phyloP scores from a whole-genome alignment of 2,888 invertebrate genomes.

The Diabrotica balteata region DNA sequence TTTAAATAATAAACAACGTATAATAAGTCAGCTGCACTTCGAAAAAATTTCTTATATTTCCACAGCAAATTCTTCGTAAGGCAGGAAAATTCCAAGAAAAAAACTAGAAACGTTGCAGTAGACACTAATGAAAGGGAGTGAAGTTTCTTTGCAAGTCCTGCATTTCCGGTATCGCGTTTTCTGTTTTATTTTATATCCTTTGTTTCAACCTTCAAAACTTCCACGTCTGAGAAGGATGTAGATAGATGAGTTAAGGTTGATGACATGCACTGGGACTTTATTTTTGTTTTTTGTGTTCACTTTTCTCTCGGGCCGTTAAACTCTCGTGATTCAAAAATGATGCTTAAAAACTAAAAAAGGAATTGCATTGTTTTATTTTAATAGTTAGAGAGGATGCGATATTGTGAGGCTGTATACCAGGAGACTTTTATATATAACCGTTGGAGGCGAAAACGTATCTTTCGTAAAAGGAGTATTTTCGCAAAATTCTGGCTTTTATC shows the following conservation, averaged over 20 bases:
- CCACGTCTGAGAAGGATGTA: neutral
- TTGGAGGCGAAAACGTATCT: too few species aligned
- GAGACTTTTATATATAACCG: too few species aligned
- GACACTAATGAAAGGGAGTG: conserved; percentile 7
- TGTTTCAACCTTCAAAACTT: neutral
- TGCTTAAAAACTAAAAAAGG: too few species aligned
- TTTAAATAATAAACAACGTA: too few species aligned
- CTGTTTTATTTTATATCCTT: conserved; percentile 2
- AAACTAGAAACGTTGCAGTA: neutral
- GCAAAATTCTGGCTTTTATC: too few species aligned
- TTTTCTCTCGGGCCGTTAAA: too few species aligned
- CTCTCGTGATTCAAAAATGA: too few species aligned
- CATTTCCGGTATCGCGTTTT: conserved; percentile 1
- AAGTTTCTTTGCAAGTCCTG: neutral
- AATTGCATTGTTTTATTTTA: too few species aligned
- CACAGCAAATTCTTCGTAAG: neutral
- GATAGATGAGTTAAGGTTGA: conserved; percentile 1
- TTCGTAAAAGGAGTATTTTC: too few species aligned
- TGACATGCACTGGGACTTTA: neutral
- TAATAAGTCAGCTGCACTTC: neutral
- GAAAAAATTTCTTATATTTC: neutral
- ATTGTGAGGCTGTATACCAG: too few species aligned
- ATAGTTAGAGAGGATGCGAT: too few species aligned
- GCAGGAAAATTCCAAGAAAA: neutral
- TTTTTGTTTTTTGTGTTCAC: neutral